Conservation (phyloP, 2,797 vertebrate species). For the Sebastiscus tertius region DNA sequence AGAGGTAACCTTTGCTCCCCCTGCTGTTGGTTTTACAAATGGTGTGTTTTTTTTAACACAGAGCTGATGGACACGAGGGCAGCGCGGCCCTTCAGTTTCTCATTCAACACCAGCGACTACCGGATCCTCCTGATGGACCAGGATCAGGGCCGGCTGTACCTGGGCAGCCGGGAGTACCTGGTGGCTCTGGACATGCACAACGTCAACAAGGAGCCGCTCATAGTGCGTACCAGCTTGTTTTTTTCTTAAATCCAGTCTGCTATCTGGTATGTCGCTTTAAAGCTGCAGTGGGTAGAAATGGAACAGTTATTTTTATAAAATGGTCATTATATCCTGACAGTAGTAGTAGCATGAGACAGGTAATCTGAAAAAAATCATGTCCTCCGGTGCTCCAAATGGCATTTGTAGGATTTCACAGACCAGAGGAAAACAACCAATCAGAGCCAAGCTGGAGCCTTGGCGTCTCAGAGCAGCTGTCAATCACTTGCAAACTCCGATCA, state of each 20-base stretch:
- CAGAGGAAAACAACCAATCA: too few species aligned
- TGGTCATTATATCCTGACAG: too few species aligned
- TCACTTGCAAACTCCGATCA: too few species aligned
- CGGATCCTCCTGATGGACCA: conserved; percentile 89
- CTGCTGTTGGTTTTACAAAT: conserved; percentile 25
- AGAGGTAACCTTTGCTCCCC: conserved; percentile 29
- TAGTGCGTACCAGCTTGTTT: conserved; percentile 75
- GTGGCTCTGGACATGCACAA: conserved; percentile 90
- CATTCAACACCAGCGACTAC: conserved; percentile 90
- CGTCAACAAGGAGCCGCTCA: conserved; percentile 90
- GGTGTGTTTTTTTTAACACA: conserved; percentile 41
- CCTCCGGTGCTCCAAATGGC: too few species aligned
- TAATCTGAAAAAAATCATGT: too few species aligned
- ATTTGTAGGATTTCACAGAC: too few species aligned
- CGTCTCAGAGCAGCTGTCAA: too few species aligned
- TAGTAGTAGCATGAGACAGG: too few species aligned
- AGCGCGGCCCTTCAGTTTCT: conserved; percentile 87
- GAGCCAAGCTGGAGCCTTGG: too few species aligned
- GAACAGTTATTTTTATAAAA: too few species aligned
- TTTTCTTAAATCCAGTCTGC: conserved; percentile 30
- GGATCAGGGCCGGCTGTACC: conserved; percentile 89
- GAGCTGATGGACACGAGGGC: conserved; percentile 88
- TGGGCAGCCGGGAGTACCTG: conserved; percentile 89
- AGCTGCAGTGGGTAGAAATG: too few species aligned
- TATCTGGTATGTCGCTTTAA: conserved; percentile 18